Conservation (phyloP, 2,888 invertebrate species). For the Leptinotarsa haldemani region DNA sequence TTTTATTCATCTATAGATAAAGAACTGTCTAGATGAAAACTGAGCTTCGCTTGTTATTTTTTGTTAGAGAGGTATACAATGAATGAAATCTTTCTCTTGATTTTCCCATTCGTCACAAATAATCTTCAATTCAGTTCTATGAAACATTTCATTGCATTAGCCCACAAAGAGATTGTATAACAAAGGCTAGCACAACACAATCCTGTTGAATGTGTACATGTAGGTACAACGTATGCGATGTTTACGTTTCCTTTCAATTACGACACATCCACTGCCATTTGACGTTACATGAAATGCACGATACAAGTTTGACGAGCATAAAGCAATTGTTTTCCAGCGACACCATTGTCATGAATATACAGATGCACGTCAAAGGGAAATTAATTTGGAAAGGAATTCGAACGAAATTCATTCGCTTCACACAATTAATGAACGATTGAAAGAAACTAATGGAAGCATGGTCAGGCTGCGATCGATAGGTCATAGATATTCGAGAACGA, state of each 20-base stretch:
- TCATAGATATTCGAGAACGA: not conserved
- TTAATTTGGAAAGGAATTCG: not conserved
- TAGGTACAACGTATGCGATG: not conserved
- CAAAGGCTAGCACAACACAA: not conserved
- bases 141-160: too few relatives aligned
- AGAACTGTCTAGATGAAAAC: too few relatives aligned
- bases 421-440: not conserved
- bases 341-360: not conserved
- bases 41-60: too few relatives aligned
- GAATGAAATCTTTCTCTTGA: too few relatives aligned
- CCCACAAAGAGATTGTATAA: too few relatives aligned
- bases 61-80: too few relatives aligned
- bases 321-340: not conserved
- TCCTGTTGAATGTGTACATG: not conserved
- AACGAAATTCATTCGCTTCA: not conserved
- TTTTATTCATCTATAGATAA: too few relatives aligned
- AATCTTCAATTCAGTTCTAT: too few relatives aligned
- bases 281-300: not conserved
- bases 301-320: too few relatives aligned
- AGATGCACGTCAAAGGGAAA: constrained; percentile 11
- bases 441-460: not conserved
- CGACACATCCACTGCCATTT: not conserved
- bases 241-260: not conserved
- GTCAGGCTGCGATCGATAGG: not conserved
- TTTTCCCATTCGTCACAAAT: too few relatives aligned